Conservation (phyloP, 2,113 vertebrate genomes). For the Puma concolor region DNA sequence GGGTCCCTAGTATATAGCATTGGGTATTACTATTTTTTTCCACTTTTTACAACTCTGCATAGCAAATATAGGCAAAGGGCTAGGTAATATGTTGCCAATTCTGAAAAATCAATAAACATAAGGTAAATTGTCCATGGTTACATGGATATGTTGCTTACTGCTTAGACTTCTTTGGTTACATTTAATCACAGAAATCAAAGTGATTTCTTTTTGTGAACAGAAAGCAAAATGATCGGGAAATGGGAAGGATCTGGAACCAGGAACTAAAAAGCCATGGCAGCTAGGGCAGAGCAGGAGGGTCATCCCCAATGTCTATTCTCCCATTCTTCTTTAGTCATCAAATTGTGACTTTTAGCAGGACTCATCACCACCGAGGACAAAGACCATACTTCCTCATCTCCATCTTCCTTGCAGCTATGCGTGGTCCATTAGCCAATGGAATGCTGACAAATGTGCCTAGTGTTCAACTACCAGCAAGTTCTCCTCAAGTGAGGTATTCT, state of each 20-base stretch:
- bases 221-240: neutral
- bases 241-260: neutral
- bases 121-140: neutral
- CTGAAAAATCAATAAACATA: conserved; percentile 9
- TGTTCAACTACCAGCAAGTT: neutral
- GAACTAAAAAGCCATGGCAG: neutral
- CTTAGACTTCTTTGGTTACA: neutral
- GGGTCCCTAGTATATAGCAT: neutral
- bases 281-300: neutral
- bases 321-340: neutral
- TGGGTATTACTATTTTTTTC: neutral
- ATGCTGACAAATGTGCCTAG: neutral
- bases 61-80: neutral
- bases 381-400: neutral
- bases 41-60: neutral
- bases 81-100: neutral
- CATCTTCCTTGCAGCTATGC: neutral
- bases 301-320: neutral
- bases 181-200: neutral
- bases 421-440: neutral
- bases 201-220: neutral
- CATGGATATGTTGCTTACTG: neutral
- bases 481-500: neutral
- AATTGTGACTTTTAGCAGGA: neutral
- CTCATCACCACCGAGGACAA: neutral